Conservation (phyloP, 2,113 vertebrate species). For the Thalassarche chlororhynchos region DNA sequence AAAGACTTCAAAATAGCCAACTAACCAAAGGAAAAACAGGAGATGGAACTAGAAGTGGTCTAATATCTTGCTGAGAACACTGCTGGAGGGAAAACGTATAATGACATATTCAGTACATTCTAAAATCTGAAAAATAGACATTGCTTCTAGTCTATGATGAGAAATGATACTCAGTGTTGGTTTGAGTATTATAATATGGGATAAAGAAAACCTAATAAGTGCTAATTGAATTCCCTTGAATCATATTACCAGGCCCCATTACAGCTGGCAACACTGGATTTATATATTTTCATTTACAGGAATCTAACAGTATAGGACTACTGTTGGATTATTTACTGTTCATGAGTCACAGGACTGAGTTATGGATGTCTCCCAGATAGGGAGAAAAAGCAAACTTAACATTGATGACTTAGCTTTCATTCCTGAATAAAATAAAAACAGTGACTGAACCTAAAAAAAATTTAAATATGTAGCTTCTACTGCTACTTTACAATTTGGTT, state of each 20-base stretch:
- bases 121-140: slow-evolving; percentile 49
- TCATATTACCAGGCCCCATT: slow-evolving; percentile 29
- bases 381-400: background rate
- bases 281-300: background rate
- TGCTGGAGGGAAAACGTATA: background rate
- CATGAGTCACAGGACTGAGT: background rate
- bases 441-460: background rate
- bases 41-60: background rate
- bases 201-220: slow-evolving; percentile 59
- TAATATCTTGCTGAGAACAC: background rate
- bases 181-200: slow-evolving; percentile 53
- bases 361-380: background rate
- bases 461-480: background rate
- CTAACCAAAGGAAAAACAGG: background rate
- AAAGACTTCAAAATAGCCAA: background rate
- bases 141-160: slow-evolving; percentile 39
- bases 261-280: background rate
- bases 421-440: background rate
- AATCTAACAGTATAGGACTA: background rate
- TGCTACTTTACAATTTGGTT: background rate
- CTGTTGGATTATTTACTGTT: background rate
- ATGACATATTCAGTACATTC: background rate
- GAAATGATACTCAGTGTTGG: slow-evolving; percentile 36
- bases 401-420: background rate
- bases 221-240: slow-evolving; percentile 57